Evolutionary conservation across 2,888 invertebrate species (phyloP).

Genomic region (Digitonthophagus gazella): DNA sequence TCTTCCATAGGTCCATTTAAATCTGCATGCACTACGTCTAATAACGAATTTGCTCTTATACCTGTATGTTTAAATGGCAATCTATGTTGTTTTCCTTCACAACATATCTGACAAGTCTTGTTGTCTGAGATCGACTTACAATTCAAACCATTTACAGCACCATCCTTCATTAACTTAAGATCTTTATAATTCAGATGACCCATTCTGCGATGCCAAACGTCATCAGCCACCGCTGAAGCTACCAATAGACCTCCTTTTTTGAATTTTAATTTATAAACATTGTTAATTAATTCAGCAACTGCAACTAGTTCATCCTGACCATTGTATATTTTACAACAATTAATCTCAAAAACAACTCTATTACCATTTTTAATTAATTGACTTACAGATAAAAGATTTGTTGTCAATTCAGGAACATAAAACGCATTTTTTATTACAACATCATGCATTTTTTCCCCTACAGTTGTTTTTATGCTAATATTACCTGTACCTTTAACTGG

Average conservation of each 20-base stretch:
- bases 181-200: conserved; percentile 24
- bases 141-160: conserved; percentile 21
- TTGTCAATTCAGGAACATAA: conserved; percentile 21
- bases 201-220: conserved; percentile 28
- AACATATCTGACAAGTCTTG: conserved; percentile 26
- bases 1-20: conserved; percentile 25
- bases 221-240: conserved; percentile 1
- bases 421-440: conserved; percentile 18
- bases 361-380: conserved; percentile 25
- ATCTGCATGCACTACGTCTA: conserved; percentile 37
- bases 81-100: conserved; percentile 12
- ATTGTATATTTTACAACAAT: conserved; percentile 24
- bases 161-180: conserved; percentile 23
- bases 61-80: conserved; percentile 12
- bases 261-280: conserved; percentile 27
- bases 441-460: conserved; percentile 1
- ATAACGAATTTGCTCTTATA: conserved; percentile 5
- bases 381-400: conserved; percentile 27
- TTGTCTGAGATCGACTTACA: conserved; percentile 19
- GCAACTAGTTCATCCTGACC: conserved; percentile 19
- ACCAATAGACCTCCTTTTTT: background rate
- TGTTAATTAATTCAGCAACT: conserved; percentile 19
- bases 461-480: conserved; percentile 17
- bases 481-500: conserved; percentile 18
- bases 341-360: conserved; percentile 21